Evolutionary conservation across 2,113 vertebrate genomes (phyloP).

Genomic region (Charina bottae): DNA sequence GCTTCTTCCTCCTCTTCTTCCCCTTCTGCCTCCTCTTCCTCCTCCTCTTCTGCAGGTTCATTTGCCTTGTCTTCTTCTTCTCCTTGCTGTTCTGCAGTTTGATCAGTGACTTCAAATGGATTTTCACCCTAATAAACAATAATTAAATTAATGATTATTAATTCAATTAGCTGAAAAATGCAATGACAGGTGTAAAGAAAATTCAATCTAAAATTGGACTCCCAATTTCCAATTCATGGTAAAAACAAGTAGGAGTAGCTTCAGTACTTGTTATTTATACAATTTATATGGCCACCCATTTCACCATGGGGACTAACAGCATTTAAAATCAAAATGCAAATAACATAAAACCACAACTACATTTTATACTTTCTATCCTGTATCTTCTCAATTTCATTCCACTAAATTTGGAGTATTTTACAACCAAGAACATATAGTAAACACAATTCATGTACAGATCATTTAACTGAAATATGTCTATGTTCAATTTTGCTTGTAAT

Average conservation of each 20-base stretch:
- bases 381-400: background rate
- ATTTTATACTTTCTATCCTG: background rate
- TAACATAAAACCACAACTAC: background rate
- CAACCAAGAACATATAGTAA: background rate
- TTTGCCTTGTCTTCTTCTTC: constrained; percentile 78
- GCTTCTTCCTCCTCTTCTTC: constrained; percentile 64
- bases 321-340: background rate
- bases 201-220: background rate
- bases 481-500: background rate
- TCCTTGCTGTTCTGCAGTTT: constrained; percentile 71
- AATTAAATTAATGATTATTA: background rate
- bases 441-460: background rate
- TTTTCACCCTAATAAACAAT: constrained; percentile 78
- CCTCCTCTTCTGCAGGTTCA: constrained; percentile 71
- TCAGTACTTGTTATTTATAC: background rate
- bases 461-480: background rate
- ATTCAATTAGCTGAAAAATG: constrained; percentile 6
- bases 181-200: background rate
- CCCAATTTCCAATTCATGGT: background rate
- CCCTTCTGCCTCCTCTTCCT: constrained; percentile 58
- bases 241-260: background rate
- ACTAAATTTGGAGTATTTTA: background rate
- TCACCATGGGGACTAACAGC: background rate
- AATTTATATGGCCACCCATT: background rate
- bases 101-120: constrained; percentile 81